A percentile compares a stretch with the other conserved stretches of the same genome.
These are phyloP conservation scores for Oceanodroma leucorhoa DNA, from an alignment of 2,797 vertebrate genomes.

Conservation along the genomic window DNA sequence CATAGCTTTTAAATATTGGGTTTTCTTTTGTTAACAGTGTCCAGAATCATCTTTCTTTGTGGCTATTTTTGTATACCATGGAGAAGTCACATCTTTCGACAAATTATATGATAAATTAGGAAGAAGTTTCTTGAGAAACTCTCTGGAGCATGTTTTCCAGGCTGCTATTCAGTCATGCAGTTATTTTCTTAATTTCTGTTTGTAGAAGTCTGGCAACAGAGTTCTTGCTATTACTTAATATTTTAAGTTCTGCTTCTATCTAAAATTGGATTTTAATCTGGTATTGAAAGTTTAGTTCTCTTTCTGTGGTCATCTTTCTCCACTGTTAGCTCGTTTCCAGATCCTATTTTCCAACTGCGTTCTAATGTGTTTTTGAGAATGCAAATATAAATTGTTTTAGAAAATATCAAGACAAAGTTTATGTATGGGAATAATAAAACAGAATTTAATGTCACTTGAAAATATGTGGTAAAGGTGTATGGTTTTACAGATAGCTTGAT, in stretches of 20 bases:
- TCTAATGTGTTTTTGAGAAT: not conserved
- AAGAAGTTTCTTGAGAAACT: conserved; percentile 9
- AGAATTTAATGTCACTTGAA: not conserved
- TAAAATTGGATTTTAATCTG: conserved; percentile 3
- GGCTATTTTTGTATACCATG: not conserved
- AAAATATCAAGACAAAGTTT: not conserved
- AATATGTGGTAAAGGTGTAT: not conserved
- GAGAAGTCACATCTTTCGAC: not conserved
- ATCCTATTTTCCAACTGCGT: not conserved
- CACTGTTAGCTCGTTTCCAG: not conserved
- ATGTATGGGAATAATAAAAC: not conserved
- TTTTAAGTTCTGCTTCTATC: not conserved
- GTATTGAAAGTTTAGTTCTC: not conserved
- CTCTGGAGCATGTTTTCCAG: not conserved
- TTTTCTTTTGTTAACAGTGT: not conserved
- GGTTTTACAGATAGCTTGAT: not conserved
- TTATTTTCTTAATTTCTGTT: not conserved
- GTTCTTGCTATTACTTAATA: not conserved
- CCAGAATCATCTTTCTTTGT: not conserved
- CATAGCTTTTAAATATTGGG: not conserved
- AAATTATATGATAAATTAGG: not conserved
- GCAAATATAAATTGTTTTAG: not conserved
- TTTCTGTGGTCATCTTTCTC: not conserved
- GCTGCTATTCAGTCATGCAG: not conserved
- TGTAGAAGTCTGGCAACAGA: not conserved